These are phyloP conservation scores for Dromiciops gliroides DNA, from an alignment of 2,113 vertebrate species.

Conservation along the genomic window DNA sequence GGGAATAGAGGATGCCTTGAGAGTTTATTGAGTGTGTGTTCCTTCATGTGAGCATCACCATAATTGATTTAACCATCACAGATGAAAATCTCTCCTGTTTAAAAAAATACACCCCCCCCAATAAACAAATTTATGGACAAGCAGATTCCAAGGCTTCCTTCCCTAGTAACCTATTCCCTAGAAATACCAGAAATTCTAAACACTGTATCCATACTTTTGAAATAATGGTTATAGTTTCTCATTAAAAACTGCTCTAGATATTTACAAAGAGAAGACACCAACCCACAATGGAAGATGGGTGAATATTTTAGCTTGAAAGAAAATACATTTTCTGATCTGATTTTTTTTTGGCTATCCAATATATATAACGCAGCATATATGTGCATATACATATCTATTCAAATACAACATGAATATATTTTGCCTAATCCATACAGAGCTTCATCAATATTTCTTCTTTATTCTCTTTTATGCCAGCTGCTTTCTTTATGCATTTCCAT, in stretches of 20 bases:
- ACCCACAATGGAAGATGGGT: slow-evolving; percentile 26
- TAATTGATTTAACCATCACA: background rate
- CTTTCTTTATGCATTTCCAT: slow-evolving; percentile 85
- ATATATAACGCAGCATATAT: slow-evolving; percentile 64
- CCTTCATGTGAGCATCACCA: background rate
- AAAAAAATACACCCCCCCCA: background rate
- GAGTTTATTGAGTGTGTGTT: background rate
- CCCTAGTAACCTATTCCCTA: background rate
- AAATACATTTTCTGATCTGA: slow-evolving; percentile 72
- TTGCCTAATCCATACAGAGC: slow-evolving; percentile 80
- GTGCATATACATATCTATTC: slow-evolving; percentile 79
- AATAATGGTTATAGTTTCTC: slow-evolving; percentile 15
- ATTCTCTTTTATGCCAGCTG: slow-evolving; percentile 82
- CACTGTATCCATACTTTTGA: slow-evolving; percentile 24
- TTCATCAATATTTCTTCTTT: slow-evolving; percentile 87
- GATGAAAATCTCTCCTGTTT: slow-evolving; percentile 8
- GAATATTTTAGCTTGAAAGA: slow-evolving; percentile 72
- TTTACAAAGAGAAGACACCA: slow-evolving; percentile 56
- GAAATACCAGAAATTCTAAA: background rate
- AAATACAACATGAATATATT: slow-evolving; percentile 83
- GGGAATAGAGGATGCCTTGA: background rate
- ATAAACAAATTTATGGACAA: background rate
- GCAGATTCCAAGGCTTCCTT: slow-evolving; percentile 22
- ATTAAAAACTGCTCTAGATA: slow-evolving; percentile 49
- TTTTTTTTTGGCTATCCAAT: slow-evolving; percentile 73